Percentiles rank a stretch among this genome's conserved stretches.
These are phyloP conservation scores for Andrena chrysosceles DNA, from an alignment of 2,888 invertebrate species.

Conservation along the genomic window DNA sequence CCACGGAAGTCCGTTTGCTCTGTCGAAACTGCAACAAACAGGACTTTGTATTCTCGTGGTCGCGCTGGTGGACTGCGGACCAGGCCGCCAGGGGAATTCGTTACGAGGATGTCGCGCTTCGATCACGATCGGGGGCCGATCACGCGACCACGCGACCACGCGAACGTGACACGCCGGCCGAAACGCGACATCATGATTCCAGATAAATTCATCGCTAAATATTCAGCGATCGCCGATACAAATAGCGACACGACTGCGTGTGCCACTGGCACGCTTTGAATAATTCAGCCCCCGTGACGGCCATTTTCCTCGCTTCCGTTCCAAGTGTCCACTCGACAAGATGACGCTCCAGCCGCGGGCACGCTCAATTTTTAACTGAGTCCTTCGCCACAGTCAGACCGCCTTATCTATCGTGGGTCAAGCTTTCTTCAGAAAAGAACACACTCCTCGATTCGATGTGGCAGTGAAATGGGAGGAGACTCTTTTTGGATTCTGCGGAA, in stretches of 20 bases:
- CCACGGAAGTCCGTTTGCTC: conserved; percentile 22
- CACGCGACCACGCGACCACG: conserved; percentile 19
- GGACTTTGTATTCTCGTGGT: conserved; percentile 20
- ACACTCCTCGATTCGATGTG: no score
- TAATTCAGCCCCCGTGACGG: conserved; percentile 61
- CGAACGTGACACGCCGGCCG: conserved; percentile 40
- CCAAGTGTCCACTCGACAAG: conserved; percentile 21
- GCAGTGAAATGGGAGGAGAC: no score
- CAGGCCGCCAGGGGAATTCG: conserved; percentile 22
- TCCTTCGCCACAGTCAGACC: no score
- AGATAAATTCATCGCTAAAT: conserved; percentile 75
- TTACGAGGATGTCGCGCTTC: conserved; percentile 35
- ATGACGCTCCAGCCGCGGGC: no score
- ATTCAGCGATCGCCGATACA: conserved; percentile 71
- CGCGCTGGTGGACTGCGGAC: neutral
- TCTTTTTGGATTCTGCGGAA: no score
- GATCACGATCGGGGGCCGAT: conserved; percentile 23
- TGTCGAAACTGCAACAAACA: conserved; percentile 27
- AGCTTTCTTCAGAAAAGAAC: no score
- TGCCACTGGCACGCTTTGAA: conserved; percentile 41
- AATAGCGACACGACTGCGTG: conserved; percentile 44
- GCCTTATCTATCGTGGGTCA: no score
- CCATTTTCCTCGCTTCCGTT: conserved; percentile 54
- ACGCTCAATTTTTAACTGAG: conserved; percentile 20
- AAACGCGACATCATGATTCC: conserved; percentile 68